These are phyloP conservation scores for Halocaridina rubra DNA, from an alignment of 2,888 invertebrate genomes.

Conservation along the genomic window DNA sequence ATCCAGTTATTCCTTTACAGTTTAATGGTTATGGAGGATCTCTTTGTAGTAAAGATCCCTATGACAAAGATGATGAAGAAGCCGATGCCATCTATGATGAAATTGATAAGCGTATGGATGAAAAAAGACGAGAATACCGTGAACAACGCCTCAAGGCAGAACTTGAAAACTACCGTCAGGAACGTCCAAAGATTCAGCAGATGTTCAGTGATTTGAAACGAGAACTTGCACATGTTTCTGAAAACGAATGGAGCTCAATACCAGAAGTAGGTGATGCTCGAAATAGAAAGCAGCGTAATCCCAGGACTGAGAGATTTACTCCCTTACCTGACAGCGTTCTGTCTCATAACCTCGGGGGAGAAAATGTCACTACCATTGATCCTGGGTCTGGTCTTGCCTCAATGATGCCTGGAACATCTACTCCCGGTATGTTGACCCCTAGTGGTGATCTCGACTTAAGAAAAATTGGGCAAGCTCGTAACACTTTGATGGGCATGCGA, in stretches of 20 bases:
- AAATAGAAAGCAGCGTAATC: slow-evolving; percentile 92
- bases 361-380: slow-evolving; percentile 82
- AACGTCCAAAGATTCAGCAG: slow-evolving; percentile 98
- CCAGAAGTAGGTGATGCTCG: slow-evolving; percentile 99
- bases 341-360: slow-evolving; percentile 86
- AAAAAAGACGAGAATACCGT: slow-evolving; percentile 95
- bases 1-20: slow-evolving; percentile 67
- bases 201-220: slow-evolving; percentile 98
- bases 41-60: slow-evolving; percentile 99
- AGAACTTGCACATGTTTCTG: slow-evolving; percentile 83
- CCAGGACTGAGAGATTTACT: slow-evolving; percentile 91
- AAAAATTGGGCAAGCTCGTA: slow-evolving; percentile 98
- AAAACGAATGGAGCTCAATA: slow-evolving; percentile 95
- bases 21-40: slow-evolving; percentile 99
- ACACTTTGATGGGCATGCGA: slow-evolving; percentile 99
- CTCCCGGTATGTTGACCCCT: slow-evolving; percentile 69
- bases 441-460: slow-evolving; percentile 91
- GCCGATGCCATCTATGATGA: slow-evolving; percentile 99
- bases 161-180: slow-evolving; percentile 96
- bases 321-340: slow-evolving; percentile 97
- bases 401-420: slow-evolving; percentile 63
- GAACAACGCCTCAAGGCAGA: slow-evolving; percentile 86
- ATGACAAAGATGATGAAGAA: slow-evolving; percentile 99
- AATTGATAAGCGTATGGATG: slow-evolving; percentile 98
- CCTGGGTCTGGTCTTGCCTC: slow-evolving; percentile 77